Conservation (phyloP, 2,113 vertebrate genomes). For the Malurus cyaneus region DNA sequence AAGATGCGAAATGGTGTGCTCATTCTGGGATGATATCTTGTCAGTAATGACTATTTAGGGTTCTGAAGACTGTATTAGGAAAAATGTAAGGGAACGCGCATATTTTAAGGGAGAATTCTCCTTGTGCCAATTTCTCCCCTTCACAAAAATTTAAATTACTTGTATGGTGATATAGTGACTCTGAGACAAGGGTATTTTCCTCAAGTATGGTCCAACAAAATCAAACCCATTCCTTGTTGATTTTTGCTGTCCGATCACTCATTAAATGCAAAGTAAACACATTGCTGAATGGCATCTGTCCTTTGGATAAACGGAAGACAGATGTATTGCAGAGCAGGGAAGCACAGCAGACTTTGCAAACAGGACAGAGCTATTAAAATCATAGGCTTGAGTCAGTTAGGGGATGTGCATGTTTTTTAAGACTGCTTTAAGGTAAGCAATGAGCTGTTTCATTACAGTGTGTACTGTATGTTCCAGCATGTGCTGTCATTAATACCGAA, state of each 20-base stretch:
- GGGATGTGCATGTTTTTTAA: background rate
- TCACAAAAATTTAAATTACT: background rate
- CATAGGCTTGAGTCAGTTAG: background rate
- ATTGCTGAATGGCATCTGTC: conserved; percentile 7
- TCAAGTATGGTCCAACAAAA: background rate
- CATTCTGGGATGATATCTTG: background rate
- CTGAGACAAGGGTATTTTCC: background rate
- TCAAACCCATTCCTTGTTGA: background rate
- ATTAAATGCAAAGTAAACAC: conserved; percentile 7
- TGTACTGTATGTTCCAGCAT: background rate
- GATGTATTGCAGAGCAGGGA: background rate
- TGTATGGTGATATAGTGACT: background rate
- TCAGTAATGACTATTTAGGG: background rate
- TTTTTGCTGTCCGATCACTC: conserved; percentile 2
- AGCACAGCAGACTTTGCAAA: background rate
- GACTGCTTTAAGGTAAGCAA: background rate
- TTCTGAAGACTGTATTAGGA: background rate
- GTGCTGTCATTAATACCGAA: background rate
- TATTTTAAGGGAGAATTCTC: background rate
- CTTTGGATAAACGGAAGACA: background rate
- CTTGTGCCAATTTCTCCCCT: background rate
- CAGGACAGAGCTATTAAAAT: conserved; percentile 1
- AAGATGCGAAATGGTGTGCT: background rate
- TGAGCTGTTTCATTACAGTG: background rate
- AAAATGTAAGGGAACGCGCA: background rate